Evolutionary conservation across 2,113 vertebrate species (phyloP).

Genomic region (Scophthalmus maximus): DNA sequence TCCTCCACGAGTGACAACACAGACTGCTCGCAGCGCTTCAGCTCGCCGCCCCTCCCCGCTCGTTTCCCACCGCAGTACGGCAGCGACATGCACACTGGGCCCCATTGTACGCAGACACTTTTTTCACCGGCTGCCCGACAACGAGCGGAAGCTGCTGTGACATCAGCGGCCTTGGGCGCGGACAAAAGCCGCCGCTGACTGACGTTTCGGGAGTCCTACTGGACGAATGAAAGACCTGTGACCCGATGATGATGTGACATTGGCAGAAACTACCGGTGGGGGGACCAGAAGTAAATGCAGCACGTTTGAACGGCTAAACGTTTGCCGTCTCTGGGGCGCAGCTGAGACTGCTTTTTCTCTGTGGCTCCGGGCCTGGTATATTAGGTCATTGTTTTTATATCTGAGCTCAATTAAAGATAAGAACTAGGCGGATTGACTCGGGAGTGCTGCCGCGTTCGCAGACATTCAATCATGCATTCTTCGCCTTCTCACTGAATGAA

Average conservation of each 20-base stretch:
- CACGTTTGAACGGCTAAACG: background rate
- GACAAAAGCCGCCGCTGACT: background rate
- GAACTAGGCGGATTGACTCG: conserved; percentile 14
- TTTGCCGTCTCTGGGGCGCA: background rate
- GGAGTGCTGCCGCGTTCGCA: conserved; percentile 9
- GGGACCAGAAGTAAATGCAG: background rate
- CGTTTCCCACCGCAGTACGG: conserved; percentile 59
- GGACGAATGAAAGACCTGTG: background rate
- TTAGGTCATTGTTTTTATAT: conserved; percentile 48
- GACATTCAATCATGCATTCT: conserved; percentile 19
- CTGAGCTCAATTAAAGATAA: conserved; percentile 38
- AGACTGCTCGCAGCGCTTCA: conserved; percentile 24
- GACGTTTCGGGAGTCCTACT: background rate
- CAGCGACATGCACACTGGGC: conserved; percentile 56
- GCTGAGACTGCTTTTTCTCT: conserved; percentile 1
- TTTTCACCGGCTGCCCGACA: conserved; percentile 25
- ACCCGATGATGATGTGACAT: background rate
- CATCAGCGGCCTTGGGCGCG: conserved; percentile 18
- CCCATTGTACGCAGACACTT: conserved; percentile 49
- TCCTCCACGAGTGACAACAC: conserved; percentile 37
- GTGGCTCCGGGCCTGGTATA: conserved; percentile 8
- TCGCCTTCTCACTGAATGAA: background rate
- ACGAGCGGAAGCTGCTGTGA: conserved; percentile 46
- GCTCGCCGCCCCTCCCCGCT: conserved; percentile 50
- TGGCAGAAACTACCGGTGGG: background rate